phyloP scores from a whole-genome alignment of 2,113 vertebrate species.

The Mustela lutreola region DNA sequence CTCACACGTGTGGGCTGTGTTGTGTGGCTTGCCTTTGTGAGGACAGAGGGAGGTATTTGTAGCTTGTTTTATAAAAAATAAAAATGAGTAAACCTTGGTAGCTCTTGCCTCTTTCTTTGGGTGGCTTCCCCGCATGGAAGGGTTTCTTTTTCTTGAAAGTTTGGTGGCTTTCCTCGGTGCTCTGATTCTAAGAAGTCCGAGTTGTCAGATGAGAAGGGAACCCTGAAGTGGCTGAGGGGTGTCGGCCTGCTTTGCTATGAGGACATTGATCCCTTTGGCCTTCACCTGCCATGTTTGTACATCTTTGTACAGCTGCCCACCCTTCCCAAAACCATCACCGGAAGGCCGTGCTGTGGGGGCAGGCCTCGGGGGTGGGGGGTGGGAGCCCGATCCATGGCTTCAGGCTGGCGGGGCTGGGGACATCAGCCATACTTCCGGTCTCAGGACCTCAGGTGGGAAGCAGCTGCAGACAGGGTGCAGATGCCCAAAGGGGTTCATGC shows the following conservation, averaged over 20 bases:
- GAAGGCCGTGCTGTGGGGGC: background rate
- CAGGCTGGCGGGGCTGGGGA: background rate
- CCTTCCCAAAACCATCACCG: background rate
- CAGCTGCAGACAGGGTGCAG: background rate
- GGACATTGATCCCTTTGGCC: background rate
- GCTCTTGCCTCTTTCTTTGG: constrained; percentile 45
- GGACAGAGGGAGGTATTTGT: constrained; percentile 65
- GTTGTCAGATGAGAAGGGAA: background rate
- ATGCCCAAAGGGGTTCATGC: background rate
- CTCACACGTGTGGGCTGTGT: background rate
- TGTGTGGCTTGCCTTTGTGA: constrained; percentile 68
- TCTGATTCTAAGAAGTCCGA: background rate
- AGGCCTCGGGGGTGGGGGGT: background rate
- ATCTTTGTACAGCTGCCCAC: background rate
- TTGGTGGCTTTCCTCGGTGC: background rate
- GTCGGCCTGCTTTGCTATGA: fast-evolving
- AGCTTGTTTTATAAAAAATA: constrained; percentile 81
- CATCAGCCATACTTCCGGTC: fast-evolving
- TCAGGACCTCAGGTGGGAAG: background rate
- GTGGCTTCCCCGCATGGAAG: background rate
- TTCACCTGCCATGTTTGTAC: background rate
- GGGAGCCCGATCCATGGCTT: fast-evolving
- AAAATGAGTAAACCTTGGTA: constrained; percentile 60
- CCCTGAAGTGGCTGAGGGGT: background rate
- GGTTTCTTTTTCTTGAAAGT: background rate